Base-by-base conservation (phyloP, 2,888 invertebrate genomes). In the Proisotoma minuta region DNA sequence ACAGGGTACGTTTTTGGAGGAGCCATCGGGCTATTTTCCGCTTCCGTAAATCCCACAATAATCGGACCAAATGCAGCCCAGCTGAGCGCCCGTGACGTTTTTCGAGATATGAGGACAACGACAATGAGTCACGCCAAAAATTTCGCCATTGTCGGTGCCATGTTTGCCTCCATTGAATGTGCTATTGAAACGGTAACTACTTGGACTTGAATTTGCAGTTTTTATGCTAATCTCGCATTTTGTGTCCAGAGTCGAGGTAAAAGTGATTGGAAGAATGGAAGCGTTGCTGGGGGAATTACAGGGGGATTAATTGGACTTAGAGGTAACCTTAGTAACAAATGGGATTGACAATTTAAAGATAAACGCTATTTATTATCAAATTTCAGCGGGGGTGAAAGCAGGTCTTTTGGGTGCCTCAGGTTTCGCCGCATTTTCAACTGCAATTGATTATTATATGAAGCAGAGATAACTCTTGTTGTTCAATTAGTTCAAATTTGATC, bases 391-490 rank as follows among this genome's bases (percentile, higher is more conserved):
- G 56, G 78, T 97, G 18, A 93, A 90, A 79, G 95, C 98, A 27
- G 96, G 94, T 15, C 73, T 96, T 39, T 80, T 96, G 74, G 98
- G 99, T 34, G 98, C 98, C 22, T 88, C 91, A 56, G 98, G 98
- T 12, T 99, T 99, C 82, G 98, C 98, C 53, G 91, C 91, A 20
- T 99, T 99, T 80, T 97, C 97, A 24, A 91, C 96, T 53, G 87
- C 86, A 0, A 97, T 99, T 74, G 99, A 99, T 79, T 97, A 96
- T 78, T 97, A 95, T 77, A 89, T 97, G 88, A 71, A 79, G 56
- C 75, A 75, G 43, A 59, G 65, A 59, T 66, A 65, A 53, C 12
- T 27, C 23, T 3, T 28, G 34, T 34, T 34, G n/a, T n/a, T n/a
- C n/a, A n/a, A n/a, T n/a, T n/a, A n/a, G n/a, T n/a, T n/a, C n/a